These are phyloP conservation scores for Apantesis nais DNA, from an alignment of 2,888 invertebrate species.

Conservation along the genomic window DNA sequence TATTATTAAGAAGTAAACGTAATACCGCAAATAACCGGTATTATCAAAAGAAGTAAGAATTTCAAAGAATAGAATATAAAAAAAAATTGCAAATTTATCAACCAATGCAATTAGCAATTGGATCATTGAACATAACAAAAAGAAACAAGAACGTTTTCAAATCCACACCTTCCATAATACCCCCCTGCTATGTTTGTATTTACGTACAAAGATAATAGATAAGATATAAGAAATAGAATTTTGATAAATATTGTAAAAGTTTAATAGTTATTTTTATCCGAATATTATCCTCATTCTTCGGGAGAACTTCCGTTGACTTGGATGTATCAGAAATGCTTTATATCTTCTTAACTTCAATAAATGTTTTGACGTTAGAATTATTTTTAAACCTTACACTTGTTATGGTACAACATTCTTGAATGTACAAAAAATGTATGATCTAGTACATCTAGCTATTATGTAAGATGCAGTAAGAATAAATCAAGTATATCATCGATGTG, in stretches of 20 bases:
- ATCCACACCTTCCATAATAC: background rate
- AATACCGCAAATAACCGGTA: background rate
- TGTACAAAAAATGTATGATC: background rate
- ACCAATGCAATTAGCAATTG: too few species aligned
- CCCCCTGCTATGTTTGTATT: too few species aligned
- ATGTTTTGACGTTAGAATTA: background rate
- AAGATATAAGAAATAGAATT: background rate
- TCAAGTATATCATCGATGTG: slow-evolving; percentile 14
- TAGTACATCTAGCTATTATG: background rate
- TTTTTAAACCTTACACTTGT: background rate
- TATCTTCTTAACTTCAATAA: background rate
- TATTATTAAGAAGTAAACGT: slow-evolving; percentile 19
- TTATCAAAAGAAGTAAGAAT: background rate
- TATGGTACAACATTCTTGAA: background rate
- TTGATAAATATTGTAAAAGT: background rate
- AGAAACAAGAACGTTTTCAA: background rate
- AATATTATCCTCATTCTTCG: too few species aligned
- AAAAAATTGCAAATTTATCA: too few species aligned
- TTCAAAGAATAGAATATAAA: background rate
- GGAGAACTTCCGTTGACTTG: background rate
- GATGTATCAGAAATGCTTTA: background rate
- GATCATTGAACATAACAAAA: background rate
- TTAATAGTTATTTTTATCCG: too few species aligned
- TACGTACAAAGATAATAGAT: too few species aligned
- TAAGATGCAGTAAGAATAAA: slow-evolving; percentile 11